Conservation (phyloP, 2,797 vertebrate species). For the Micromesistius poutassou region DNA sequence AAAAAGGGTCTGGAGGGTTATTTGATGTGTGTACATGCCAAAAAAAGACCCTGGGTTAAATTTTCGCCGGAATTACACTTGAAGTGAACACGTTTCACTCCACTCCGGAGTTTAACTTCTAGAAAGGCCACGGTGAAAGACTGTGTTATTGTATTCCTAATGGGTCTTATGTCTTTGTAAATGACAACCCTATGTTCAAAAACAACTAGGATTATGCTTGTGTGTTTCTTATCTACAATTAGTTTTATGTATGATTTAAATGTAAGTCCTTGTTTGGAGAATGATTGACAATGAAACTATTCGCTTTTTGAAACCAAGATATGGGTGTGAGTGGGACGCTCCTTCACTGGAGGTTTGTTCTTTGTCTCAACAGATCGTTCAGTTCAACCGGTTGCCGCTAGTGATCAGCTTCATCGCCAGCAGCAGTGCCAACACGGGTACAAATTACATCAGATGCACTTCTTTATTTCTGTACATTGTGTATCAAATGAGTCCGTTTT, state of each 20-base stretch:
- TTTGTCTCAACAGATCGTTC: constrained; percentile 76
- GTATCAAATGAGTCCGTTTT: background rate
- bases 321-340: background rate
- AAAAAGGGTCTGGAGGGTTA: too few relatives aligned
- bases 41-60: too few relatives aligned
- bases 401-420: constrained; percentile 98
- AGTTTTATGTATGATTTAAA: background rate
- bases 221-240: background rate
- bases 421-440: constrained; percentile 93
- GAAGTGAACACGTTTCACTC: background rate
- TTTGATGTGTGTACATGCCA: too few relatives aligned
- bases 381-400: constrained; percentile 93
- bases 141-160: background rate
- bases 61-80: too few relatives aligned
- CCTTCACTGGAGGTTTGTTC: background rate
- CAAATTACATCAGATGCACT: constrained; percentile 18
- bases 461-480: background rate
- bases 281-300: background rate
- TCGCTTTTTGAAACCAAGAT: background rate
- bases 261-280: background rate
- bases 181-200: background rate
- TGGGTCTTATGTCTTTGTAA: too few relatives aligned
- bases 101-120: background rate
- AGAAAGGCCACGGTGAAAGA: background rate
- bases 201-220: background rate